A percentile compares a stretch with the other conserved stretches of the same genome.
Evolutionary conservation across 2,797 vertebrate genomes (phyloP).

Genomic region (Esox lucius): DNA sequence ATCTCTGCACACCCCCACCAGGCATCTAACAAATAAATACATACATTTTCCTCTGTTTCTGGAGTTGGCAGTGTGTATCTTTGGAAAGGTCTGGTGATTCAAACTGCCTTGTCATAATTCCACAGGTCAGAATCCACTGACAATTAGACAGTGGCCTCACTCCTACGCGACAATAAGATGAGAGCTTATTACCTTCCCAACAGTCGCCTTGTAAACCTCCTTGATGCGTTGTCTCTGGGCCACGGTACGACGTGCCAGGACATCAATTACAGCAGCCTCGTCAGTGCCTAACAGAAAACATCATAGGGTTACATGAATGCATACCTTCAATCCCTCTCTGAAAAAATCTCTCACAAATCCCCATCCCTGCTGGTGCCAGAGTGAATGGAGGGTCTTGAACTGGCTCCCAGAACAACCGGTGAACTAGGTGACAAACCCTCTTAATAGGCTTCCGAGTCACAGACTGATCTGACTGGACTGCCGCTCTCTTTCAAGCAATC

Average conservation of each 20-base stretch:
- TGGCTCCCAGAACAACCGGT: too few relatives aligned
- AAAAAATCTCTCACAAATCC: too few relatives aligned
- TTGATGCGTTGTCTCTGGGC: conserved; percentile 92
- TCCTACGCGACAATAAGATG: not conserved
- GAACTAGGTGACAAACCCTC: too few relatives aligned
- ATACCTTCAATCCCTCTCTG: not conserved
- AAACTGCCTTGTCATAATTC: not conserved
- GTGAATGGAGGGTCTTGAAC: too few relatives aligned
- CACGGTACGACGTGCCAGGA: conserved; percentile 78
- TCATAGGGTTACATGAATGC: not conserved
- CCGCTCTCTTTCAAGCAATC: not conserved
- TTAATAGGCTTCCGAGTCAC: too few relatives aligned
- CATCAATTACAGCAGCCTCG: conserved; percentile 80
- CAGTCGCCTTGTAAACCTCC: conserved; percentile 80
- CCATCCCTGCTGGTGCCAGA: too few relatives aligned
- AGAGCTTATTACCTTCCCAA: conserved; percentile 85
- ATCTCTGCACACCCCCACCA: not conserved
- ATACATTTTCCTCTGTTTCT: not conserved
- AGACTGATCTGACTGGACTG: too few relatives aligned
- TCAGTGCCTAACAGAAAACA: conserved; percentile 81
- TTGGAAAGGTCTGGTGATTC: not conserved
- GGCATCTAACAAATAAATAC: not conserved
- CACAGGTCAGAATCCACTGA: not conserved
- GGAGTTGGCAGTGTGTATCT: not conserved
- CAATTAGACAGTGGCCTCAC: not conserved